Base-by-base conservation (phyloP, 2,888 invertebrate genomes). In the Drosophila putrida region DNA sequence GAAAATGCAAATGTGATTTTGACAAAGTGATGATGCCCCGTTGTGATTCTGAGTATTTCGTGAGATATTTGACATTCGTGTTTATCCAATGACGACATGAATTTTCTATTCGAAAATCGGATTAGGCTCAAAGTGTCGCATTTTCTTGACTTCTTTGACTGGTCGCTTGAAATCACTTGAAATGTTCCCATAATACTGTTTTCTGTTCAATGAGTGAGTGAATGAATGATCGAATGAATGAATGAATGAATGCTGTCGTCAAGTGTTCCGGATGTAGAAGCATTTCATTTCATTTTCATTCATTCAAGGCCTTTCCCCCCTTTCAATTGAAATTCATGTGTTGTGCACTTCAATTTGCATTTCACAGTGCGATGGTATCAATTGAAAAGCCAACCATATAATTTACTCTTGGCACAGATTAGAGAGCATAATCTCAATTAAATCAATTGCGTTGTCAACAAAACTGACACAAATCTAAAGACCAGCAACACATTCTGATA, bases 391-490 rank as follows among this genome's bases (percentile, higher is more conserved):
- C 47, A 61, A 64, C 44, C 50, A 53, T 68, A 63, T 65, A 74
- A 71, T 81, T 74, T 74, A 60, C 70, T 64, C 50, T 58, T 33
- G 61, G 51, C 66, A 71, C 59, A 47, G 67, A 70, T 75, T 61
- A 57, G 57, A 65, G 64, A 51, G 43, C 63, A 69, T 66, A 75
- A 82, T 88, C 64, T 63, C 82, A 85, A 82, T 85, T 82, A 82
- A 88, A 82, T 84, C 82, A 84, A 75, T 78, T 81, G 71, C 66
- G 55, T 67, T 72, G 50, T 49, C 68, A 53, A 51, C 60, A 54
- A 39, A 39, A 51, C 39, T 49, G 33, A 33, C 49, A 51, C 43
- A 60, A 13, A 35, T 13, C 55, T 20, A 31, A 11, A 31, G 25
- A 13, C 46, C 46, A 54, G 27, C 55, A n/a, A 36, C 33, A 61